These are phyloP conservation scores for Cephalotes varians DNA, from an alignment of 2,888 invertebrate genomes.

Conservation along the genomic window DNA sequence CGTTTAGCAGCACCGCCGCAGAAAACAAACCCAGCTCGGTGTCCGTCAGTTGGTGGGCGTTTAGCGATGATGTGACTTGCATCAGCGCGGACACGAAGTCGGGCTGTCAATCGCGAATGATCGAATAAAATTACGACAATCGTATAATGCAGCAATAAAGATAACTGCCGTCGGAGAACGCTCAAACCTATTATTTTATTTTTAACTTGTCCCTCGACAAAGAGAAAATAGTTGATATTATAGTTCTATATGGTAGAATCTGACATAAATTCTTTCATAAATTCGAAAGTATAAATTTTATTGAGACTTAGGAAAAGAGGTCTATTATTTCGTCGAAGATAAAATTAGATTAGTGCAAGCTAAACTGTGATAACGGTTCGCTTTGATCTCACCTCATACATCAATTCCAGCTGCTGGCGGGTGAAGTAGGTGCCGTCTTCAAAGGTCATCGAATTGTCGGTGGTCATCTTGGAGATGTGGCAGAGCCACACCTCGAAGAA, in stretches of 20 bases:
- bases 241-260: background rate
- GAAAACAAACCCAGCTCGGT: constrained; percentile 96
- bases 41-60: constrained; percentile 92
- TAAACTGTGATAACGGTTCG: background rate
- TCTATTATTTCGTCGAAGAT: background rate
- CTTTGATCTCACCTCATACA: constrained; percentile 91
- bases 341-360: background rate
- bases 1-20: constrained; percentile 93
- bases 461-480: constrained; percentile 93
- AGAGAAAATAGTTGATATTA: background rate
- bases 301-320: background rate
- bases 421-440: constrained; percentile 95
- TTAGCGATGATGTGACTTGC: constrained; percentile 92
- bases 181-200: background rate
- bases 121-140: background rate
- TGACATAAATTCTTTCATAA: background rate
- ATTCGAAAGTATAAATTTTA: background rate
- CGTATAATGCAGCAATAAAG: background rate
- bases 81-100: constrained; percentile 94
- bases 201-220: too few species aligned
- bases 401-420: constrained; percentile 93
- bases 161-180: background rate
- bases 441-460: constrained; percentile 92
- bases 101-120: constrained; percentile 87
- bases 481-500: constrained; percentile 99